phyloP scores from a whole-genome alignment of 2,888 invertebrate genomes.

The Ormyrus rosae region DNA sequence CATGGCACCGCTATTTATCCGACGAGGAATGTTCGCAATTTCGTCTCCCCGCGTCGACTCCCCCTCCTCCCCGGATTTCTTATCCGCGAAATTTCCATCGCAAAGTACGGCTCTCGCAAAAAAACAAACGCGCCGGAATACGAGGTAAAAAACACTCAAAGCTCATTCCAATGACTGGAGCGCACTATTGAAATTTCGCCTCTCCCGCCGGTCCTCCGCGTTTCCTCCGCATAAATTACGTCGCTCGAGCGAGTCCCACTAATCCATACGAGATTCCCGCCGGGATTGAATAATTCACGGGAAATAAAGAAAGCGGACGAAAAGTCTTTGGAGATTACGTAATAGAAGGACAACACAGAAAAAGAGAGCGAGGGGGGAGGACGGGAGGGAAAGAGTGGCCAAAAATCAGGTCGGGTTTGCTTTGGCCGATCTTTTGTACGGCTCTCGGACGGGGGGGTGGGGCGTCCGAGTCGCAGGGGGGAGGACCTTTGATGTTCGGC shows the following conservation, averaged over 20 bases:
- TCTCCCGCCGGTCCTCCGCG: not conserved
- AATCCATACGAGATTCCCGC: no score
- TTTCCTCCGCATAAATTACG: not conserved
- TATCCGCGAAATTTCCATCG: slow-evolving; percentile 18
- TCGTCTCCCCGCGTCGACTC: not conserved
- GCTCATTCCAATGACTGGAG: slow-evolving; percentile 15
- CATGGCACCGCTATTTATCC: not conserved
- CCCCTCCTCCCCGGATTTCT: not conserved
- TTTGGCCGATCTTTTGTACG: not conserved
- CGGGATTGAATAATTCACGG: no score
- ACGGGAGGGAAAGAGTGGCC: no score
- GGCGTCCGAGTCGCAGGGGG: slow-evolving; percentile 22
- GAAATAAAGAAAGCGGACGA: no score
- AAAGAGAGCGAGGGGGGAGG: no score
- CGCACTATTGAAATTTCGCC: slow-evolving; percentile 34
- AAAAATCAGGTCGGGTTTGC: slow-evolving; percentile 30
- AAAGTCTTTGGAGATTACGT: no score
- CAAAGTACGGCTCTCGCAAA: slow-evolving; percentile 1
- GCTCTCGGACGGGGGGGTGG: no score
- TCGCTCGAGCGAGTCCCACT: not conserved
- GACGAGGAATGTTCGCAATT: slow-evolving; percentile 33
- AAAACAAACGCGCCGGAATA: no score
- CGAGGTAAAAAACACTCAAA: slow-evolving; percentile 1
- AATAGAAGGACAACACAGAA: no score
- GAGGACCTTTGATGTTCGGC: slow-evolving; percentile 62